A percentile compares a stretch with the other conserved stretches of the same genome.
These are phyloP conservation scores for Nycticebus coucang DNA, from an alignment of 2,113 vertebrate species.

Conservation along the genomic window DNA sequence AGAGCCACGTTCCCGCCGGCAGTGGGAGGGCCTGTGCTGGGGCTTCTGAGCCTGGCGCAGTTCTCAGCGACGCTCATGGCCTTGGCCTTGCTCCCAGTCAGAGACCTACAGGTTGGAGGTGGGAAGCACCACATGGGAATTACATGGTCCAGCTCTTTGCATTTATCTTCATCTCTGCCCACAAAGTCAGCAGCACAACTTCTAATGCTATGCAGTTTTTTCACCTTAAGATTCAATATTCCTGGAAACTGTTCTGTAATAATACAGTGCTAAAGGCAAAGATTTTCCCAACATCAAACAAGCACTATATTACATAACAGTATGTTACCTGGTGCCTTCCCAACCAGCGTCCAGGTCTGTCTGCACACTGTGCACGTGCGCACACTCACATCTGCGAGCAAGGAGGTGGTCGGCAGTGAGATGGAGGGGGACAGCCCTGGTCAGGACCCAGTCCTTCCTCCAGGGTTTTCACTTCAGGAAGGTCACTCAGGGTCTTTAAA, in stretches of 20 bases:
- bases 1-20: no score
- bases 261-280: neutral
- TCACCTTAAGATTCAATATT: neutral
- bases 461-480: neutral
- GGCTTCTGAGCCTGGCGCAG: fast-evolving
- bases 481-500: neutral
- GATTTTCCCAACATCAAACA: neutral
- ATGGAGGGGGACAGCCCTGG: no score
- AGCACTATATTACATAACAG: no score
- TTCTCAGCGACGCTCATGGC: neutral
- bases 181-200: no score
- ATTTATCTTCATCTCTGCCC: neutral
- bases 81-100: neutral
- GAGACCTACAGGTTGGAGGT: neutral
- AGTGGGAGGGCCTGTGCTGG: no score
- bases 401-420: fast-evolving
- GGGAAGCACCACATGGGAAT: no score
- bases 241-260: neutral
- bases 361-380: neutral
- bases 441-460: neutral
- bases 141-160: neutral
- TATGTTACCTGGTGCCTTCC: neutral
- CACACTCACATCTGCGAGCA: no score
- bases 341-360: neutral
- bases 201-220: neutral